A percentile compares a stretch with the other conserved stretches of the same genome.
Evolutionary conservation across 2,113 vertebrate genomes (phyloP).

Genomic region (Cinclus cinclus): DNA sequence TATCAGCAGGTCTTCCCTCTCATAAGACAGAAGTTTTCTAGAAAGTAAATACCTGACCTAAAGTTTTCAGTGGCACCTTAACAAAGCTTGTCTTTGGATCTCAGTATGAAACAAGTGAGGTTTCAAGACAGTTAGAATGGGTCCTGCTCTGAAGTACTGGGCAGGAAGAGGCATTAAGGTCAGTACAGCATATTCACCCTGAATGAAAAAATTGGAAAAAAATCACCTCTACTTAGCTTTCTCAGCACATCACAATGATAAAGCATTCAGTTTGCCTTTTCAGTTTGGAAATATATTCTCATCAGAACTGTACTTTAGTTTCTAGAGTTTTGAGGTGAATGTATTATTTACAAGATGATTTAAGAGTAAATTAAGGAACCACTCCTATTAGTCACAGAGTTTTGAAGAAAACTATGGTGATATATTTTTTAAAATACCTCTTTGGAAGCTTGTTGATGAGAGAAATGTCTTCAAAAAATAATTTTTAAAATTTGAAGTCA

Average conservation of each 20-base stretch:
- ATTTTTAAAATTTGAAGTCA: neutral
- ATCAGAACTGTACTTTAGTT: neutral
- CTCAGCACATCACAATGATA: neutral
- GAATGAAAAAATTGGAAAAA: neutral
- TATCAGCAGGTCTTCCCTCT: conserved; percentile 4
- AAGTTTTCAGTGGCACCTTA: neutral
- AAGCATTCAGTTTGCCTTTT: neutral
- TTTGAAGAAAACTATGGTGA: neutral
- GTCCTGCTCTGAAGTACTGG: neutral
- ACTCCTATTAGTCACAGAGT: neutral
- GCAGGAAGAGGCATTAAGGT: neutral
- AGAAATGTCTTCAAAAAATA: neutral
- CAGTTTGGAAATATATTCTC: neutral
- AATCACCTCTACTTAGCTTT: neutral
- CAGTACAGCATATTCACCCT: fast-evolving
- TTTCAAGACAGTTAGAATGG: neutral
- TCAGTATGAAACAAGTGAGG: neutral
- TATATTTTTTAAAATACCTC: neutral
- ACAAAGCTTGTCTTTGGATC: neutral
- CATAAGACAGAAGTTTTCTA: neutral
- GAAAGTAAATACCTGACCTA: neutral
- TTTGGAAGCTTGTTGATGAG: neutral
- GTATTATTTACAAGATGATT: neutral
- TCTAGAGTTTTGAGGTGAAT: neutral
- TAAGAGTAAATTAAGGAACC: neutral